Evolutionary conservation across 2,888 invertebrate species (phyloP), one percentile per base, ranked within the genome.

Genomic region (Plutella xylostella): DNA sequence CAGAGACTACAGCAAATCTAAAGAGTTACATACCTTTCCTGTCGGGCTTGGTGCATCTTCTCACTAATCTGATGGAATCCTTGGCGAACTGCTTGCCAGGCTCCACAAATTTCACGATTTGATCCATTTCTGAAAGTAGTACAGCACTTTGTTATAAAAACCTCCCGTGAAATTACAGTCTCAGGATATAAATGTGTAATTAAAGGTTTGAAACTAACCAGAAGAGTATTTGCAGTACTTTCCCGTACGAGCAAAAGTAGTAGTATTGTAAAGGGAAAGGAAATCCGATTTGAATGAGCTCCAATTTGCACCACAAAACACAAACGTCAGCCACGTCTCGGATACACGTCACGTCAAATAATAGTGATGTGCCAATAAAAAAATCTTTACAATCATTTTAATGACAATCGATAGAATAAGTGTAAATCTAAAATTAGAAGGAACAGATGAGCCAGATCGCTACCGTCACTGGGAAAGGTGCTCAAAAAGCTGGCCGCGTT

Each of bases 41-140:
- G 74, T 99, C 99, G 45, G 99, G 99, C 82, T 99, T 99, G 46
- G 98, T 99, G 83, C 99, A 99, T 74, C 98, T 93, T 80, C 98
- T 98, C 33, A 99, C 97, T 66, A 99, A 88, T 83, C 99, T 90
- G 65, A 98, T 90, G 22, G 98, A 99, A 78, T 99, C 99, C 86
- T 99, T 99, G 65, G 97, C 90, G 77, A 99, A 99, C 72, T 96
- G 94, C 71, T 94, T 93, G 55, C 93, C 96, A 63, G 99, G 98
- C 77, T 98, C 97, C 49, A 97, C 87, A 65, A 96, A 92, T 79
- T 94, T 94, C 56, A 92, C 90, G 64, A 99, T 92, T 88, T 98
- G 98, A 88, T 99, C 98, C 98, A 99, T 99, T 76, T 76, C 74
- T 79, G 78, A 70, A 56, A 74, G 72, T 48, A 53, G 17, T 5